Evolutionary conservation across 37 sponge, comb jelly and placozoan species (phyloP), one percentile per base, ranked within the genome.

Genomic region (Ephydatia muelleri): DNA sequence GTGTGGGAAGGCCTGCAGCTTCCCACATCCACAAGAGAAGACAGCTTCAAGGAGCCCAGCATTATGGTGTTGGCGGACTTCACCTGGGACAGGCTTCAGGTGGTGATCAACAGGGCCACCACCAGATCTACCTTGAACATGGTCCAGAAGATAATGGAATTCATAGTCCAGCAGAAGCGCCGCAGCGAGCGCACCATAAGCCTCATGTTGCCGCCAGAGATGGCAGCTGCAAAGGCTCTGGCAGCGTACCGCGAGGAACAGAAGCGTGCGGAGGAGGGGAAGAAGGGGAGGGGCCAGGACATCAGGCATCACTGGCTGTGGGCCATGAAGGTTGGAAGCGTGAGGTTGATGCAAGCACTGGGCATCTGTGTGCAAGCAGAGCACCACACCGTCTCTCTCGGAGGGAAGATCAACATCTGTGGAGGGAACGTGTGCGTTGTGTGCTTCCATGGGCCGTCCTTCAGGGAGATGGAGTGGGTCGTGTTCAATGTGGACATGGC

Each of bases 391-490:
- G 84, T 95, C 25, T 89, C 87, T 26, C 73, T 96, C 0, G 94
- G 87, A 37, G 97, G 94, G 23, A 83, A 77, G 36, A 82, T 96
- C 23, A 43, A 67, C 35, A 32, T 96, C 26, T 27, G 73, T 5
- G 97, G 97, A 28, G 47, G 80, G 2, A 86, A 80, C 49, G 30
- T 96, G 21, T 86, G 88, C 76, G 73, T 96, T 28, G 97, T 88
- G 25, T 96, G 94, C 49, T 83, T 93, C 47, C 93, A 93, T 64
- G 93, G 94, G 13, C 49, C 80, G 0, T 81, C 80, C 16, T 96
- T 96, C 83, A 47, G 86, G 23, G 94, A 93, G 36, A 82, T 72
- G 1, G 92, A 91, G 47, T 93, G 97, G 92, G 94, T 87, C 9
- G 87, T 93, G 19, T 88, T 96, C 74, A 86, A 80, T 43, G 71